Percentiles rank a stretch among this genome's conserved stretches.
Conservation (phyloP, 2,113 vertebrate species). For the Tragelaphus imberbis region DNA sequence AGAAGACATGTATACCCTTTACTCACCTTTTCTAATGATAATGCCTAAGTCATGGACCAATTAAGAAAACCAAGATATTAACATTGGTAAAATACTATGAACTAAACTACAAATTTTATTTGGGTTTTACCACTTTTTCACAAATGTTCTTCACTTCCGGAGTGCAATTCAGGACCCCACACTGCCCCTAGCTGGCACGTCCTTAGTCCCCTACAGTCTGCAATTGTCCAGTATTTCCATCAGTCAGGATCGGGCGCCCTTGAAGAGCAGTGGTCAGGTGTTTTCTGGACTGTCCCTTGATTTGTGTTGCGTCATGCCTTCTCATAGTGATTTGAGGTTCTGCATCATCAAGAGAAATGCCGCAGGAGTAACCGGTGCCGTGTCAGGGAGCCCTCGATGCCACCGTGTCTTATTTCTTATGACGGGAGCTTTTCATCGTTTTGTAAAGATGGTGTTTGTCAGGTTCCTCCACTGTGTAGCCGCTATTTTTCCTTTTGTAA, state of each 20-base stretch:
- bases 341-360: not conserved
- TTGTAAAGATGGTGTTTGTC: not conserved
- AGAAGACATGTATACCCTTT: not conserved
- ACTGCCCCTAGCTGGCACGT: fast-evolving
- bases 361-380: fast-evolving
- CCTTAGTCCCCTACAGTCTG: fast-evolving
- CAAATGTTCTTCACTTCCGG: too few species aligned
- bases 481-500: not conserved
- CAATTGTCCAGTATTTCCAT: fast-evolving
- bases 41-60: not conserved
- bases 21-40: too few species aligned
- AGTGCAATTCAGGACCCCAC: not conserved
- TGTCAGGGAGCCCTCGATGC: fast-evolving
- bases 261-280: not conserved
- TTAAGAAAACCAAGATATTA: not conserved
- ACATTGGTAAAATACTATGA: too few species aligned
- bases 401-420: not conserved
- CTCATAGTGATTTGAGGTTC: not conserved
- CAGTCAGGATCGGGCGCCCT: not conserved
- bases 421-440: not conserved
- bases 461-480: too few species aligned
- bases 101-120: not conserved
- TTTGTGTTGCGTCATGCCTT: not conserved
- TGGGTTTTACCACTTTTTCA: not conserved
- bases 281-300: not conserved